Conservation (phyloP, 30 jellyfish, hydroid and myxozoan genomes). For the Aurelia sp. region DNA sequence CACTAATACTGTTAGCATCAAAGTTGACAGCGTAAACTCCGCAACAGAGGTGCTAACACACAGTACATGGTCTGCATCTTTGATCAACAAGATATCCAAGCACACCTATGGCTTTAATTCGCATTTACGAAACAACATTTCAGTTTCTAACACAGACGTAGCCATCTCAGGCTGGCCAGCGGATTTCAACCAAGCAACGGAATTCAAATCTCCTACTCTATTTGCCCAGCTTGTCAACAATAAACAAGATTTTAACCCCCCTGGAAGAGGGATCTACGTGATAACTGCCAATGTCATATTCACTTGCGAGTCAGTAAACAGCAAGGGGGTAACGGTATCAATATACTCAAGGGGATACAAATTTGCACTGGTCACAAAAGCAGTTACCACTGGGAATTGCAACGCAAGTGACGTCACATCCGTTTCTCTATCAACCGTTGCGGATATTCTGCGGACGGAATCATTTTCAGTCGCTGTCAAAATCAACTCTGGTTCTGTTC, state of each 20-base stretch:
- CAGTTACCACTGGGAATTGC: conserved; percentile 7
- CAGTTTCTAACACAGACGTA: background rate
- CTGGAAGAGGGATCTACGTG: conserved; percentile 43
- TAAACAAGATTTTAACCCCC: conserved; percentile 63
- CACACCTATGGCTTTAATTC: conserved; percentile 58
- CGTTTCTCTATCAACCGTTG: conserved; percentile 47
- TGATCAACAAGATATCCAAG: conserved; percentile 41
- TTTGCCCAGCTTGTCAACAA: conserved; percentile 56
- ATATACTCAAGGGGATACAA: conserved; percentile 22
- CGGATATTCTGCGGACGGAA: conserved; percentile 21
- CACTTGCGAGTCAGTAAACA: conserved; percentile 19
- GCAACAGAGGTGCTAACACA: conserved; percentile 15
- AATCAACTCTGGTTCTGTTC: conserved; percentile 17
- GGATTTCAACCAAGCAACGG: conserved; percentile 33
- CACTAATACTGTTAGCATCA: conserved; percentile 28
- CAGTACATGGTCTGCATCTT: conserved; percentile 55
- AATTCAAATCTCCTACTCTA: conserved; percentile 62
- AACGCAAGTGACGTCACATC: background rate
- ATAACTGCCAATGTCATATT: conserved; percentile 28
- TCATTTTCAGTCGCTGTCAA: conserved; percentile 46
- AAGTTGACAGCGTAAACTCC: background rate
- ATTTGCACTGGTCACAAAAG: conserved; percentile 19
- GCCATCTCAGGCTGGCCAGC: conserved; percentile 62
- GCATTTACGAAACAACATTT: conserved; percentile 4
- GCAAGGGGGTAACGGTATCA: conserved; percentile 16